phyloP scores from a whole-genome alignment of 2,797 vertebrate genomes.

The Cheirogaleus major region DNA sequence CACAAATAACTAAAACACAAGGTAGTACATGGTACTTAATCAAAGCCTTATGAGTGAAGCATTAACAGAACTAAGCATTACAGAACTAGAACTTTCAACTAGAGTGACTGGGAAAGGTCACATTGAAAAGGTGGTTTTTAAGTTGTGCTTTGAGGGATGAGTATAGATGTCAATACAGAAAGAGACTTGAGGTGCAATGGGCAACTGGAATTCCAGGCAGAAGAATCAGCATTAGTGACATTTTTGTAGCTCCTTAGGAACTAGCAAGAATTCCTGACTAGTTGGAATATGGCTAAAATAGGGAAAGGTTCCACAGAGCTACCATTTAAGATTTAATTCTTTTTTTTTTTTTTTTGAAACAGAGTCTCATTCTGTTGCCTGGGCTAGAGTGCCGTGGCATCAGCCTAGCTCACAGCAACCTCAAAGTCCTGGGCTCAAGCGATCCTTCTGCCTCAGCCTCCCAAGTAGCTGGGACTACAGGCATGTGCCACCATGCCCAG shows the following conservation, averaged over 20 bases:
- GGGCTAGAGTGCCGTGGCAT: too few species aligned
- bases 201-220: neutral
- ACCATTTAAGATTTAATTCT: slow-evolving; percentile 27
- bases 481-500: too few species aligned
- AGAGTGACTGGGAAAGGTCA: neutral
- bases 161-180: neutral
- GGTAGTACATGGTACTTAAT: neutral
- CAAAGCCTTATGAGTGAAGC: neutral
- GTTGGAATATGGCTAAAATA: neutral
- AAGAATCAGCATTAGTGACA: neutral
- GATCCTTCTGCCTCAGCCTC: too few species aligned
- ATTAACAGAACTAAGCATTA: neutral
- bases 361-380: too few species aligned
- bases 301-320: neutral
- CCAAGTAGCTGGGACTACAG: too few species aligned
- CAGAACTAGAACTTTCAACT: neutral
- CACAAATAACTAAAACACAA: slow-evolving; percentile 24
- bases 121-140: neutral
- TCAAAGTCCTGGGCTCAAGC: too few species aligned
- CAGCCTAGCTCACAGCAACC: too few species aligned
- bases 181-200: neutral
- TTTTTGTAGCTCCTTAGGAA: neutral
- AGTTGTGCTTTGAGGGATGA: neutral
- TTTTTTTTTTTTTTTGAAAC: too few species aligned
- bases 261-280: neutral